A percentile compares a stretch with the other conserved stretches of the same genome.
Evolutionary conservation across 2,888 invertebrate genomes (phyloP).

Genomic region (Lithosia quadra): DNA sequence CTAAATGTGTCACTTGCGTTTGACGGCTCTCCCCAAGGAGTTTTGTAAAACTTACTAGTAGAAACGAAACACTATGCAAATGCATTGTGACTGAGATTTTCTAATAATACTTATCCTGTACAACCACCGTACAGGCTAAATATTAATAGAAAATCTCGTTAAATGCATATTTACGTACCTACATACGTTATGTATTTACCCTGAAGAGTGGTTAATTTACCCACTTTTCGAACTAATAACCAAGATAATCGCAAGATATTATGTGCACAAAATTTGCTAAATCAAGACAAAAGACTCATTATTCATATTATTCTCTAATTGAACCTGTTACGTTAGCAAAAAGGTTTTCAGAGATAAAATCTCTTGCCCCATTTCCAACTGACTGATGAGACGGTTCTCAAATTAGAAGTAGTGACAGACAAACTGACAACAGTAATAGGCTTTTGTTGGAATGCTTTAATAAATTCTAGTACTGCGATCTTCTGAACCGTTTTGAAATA

Average conservation of each 20-base stretch:
- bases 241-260: neutral
- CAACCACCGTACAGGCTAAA: no score
- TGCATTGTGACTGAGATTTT: no score
- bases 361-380: constrained; percentile 28
- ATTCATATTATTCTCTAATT: neutral
- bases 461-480: constrained; percentile 42
- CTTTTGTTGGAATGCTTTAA: constrained; percentile 42
- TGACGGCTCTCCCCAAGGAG: no score
- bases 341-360: constrained; percentile 20
- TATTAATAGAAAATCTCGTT: no score
- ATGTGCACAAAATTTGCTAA: neutral
- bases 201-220: neutral
- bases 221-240: neutral
- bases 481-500: constrained; percentile 32
- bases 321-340: neutral
- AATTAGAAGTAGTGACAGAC: constrained; percentile 46
- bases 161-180: no score
- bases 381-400: constrained; percentile 17
- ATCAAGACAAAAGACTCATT: neutral
- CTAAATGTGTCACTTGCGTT: no score
- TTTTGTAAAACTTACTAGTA: no score
- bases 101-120: no score
- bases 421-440: constrained; percentile 48
- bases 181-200: no score
- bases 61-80: no score